Percentiles rank a stretch among this genome's conserved stretches.
Evolutionary conservation across 2,113 vertebrate species (phyloP).

Genomic region (Ibidorhyncha struthersii): DNA sequence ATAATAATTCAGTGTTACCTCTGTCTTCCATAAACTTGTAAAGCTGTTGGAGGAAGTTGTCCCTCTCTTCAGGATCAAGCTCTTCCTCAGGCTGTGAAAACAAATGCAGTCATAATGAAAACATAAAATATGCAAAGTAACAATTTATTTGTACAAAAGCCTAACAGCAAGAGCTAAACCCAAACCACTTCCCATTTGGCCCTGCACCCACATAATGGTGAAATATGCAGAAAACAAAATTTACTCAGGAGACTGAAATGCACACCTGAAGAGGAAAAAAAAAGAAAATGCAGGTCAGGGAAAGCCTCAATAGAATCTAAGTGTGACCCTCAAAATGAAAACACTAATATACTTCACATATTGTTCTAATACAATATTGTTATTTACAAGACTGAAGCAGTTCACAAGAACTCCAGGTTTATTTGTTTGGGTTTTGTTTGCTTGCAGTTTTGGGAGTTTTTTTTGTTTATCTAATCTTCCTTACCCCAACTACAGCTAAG

Average conservation of each 20-base stretch:
- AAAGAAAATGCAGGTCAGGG: neutral
- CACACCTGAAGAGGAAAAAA: neutral
- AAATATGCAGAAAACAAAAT: neutral
- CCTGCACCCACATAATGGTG: neutral
- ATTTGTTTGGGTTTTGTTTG: neutral
- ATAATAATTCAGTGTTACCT: conserved; percentile 59
- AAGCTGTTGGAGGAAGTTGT: conserved; percentile 97
- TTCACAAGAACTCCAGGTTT: neutral
- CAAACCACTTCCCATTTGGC: neutral
- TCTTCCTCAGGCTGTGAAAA: conserved; percentile 92
- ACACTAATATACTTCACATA: accelerated
- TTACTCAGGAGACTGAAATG: neutral
- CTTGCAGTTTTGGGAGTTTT: neutral
- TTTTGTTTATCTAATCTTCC: neutral
- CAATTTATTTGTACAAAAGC: neutral
- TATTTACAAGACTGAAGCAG: neutral
- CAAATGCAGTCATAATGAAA: conserved; percentile 18
- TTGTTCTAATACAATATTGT: neutral
- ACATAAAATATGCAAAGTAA: neutral
- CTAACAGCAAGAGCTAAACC: neutral
- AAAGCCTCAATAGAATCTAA: neutral
- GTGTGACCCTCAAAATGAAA: neutral
- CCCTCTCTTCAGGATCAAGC: conserved; percentile 94
- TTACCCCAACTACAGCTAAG: neutral
- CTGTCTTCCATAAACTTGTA: conserved; percentile 99